A percentile compares a stretch with the other conserved stretches of the same genome.
These are phyloP conservation scores for Ferrisia virgata DNA, from an alignment of 2,888 invertebrate genomes.

Conservation along the genomic window DNA sequence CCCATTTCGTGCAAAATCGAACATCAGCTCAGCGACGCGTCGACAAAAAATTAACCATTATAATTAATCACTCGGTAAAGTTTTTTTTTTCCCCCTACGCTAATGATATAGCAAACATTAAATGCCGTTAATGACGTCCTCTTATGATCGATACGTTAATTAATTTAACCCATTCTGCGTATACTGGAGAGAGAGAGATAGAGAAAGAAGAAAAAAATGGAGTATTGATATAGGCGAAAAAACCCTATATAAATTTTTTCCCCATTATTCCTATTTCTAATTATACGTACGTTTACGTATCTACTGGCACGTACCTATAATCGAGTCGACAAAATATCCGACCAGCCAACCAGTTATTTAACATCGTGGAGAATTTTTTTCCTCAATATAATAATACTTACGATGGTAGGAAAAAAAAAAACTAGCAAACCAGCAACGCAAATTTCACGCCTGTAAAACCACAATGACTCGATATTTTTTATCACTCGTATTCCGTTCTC, in stretches of 20 bases:
- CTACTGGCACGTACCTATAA: no score
- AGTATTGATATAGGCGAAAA: not conserved
- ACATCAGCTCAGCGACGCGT: not conserved
- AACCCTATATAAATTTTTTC: not conserved
- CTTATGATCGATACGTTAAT: conserved; percentile 24
- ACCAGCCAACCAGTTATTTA: conserved; percentile 12
- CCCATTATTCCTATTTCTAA: not conserved
- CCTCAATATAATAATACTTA: not conserved
- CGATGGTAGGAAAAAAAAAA: not conserved
- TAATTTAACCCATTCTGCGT: not conserved
- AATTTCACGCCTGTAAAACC: conserved; percentile 2
- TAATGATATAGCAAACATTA: not conserved
- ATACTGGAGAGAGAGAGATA: no score
- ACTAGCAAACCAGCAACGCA: not conserved
- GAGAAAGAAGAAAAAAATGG: not conserved
- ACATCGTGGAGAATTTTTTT: not conserved
- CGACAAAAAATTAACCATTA: not conserved
- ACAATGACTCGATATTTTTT: not conserved
- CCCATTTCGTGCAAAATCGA: conserved; percentile 4
- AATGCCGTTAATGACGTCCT: conserved; percentile 14
- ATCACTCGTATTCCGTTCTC: not conserved
- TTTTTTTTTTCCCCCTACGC: not conserved
- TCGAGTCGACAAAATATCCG: not conserved
- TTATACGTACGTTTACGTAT: no score
- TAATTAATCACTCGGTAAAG: conserved; percentile 6